Evolutionary conservation across 2,888 invertebrate species (phyloP), one percentile per base, ranked within the genome.

Genomic region (Bembecia ichneumoniformis): DNA sequence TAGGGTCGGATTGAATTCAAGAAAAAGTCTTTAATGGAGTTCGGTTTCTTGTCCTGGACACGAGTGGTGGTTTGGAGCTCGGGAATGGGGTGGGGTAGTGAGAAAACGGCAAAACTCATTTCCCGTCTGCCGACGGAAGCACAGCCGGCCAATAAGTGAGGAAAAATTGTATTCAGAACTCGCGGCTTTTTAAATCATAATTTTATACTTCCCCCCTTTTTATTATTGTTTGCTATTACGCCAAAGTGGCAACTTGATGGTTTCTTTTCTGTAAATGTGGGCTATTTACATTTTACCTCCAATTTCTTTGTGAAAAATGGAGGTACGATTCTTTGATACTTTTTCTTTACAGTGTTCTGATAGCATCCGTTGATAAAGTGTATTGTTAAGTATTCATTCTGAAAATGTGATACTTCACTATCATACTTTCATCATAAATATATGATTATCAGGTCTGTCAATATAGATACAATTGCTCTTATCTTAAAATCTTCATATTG

Each of bases 41-140:
- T 67, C 49, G 66, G 67, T 71, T 75, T 71, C 67, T 74, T 76
- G 68, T 69, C 68, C 59, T 61, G 60, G 49, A 55, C 58, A 57
- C 53, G 55, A 47, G 49, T 50, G 50, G 50, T 53, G 49, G 59
- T 58, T 54, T 56, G 49, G 44, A 52, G 55, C 46, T 48, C 50
- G 50, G 55, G 50, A 9, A 28, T 28, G 28, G 28, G 28, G 28
- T 28, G 28, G 9, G 28, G 28, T 28, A 59, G 58, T 55, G 57
- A 50, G 54, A 60, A 61, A 66, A 68, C 58, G 67, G 75, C 58
- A 68, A 76, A 83, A 79, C 83, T 86, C 84, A 87, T 86, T 86
- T 87, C 86, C 86, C 73, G 73, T 64, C 67, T 66, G 75, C 64
- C 72, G 73, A 60, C 77, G 80, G 79, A 80, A 77, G 74, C 64